Conservation (phyloP, 2,888 invertebrate genomes). For the Nasonia oneida region DNA sequence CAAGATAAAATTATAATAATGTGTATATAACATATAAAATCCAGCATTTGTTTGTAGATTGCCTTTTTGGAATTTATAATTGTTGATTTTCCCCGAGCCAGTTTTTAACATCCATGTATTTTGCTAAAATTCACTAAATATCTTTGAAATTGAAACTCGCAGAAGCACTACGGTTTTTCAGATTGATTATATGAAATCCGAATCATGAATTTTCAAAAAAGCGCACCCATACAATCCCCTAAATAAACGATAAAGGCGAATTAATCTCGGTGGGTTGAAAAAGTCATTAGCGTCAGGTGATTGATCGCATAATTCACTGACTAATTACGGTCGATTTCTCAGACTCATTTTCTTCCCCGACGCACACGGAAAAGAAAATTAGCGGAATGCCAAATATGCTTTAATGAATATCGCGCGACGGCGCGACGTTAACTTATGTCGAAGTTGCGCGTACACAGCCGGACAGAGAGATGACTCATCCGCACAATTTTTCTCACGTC, state of each 20-base stretch:
- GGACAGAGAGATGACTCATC: slow-evolving; percentile 2
- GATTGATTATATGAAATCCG: no score
- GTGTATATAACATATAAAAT: no score
- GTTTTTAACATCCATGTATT: no score
- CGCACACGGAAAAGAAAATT: neutral
- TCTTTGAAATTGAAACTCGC: no score
- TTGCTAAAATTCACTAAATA: no score
- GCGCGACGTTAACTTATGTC: slow-evolving; percentile 27
- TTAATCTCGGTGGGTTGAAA: neutral
- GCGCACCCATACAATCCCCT: no score
- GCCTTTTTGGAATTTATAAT: no score
- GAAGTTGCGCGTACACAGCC: neutral
- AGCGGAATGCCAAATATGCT: slow-evolving; percentile 28
- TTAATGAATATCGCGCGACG: slow-evolving; percentile 23
- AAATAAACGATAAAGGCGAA: neutral
- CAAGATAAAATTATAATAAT: no score
- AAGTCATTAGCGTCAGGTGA: neutral
- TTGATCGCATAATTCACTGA: neutral
- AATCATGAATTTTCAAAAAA: no score
- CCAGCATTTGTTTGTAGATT: no score
- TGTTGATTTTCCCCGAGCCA: no score
- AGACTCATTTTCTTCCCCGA: neutral
- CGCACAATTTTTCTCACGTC: neutral
- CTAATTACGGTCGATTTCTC: slow-evolving; percentile 43
- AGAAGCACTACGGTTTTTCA: no score